Evolutionary conservation across 1,140 invertebrate species (phyloP).

Genomic region (Polyergus mexicanus): DNA sequence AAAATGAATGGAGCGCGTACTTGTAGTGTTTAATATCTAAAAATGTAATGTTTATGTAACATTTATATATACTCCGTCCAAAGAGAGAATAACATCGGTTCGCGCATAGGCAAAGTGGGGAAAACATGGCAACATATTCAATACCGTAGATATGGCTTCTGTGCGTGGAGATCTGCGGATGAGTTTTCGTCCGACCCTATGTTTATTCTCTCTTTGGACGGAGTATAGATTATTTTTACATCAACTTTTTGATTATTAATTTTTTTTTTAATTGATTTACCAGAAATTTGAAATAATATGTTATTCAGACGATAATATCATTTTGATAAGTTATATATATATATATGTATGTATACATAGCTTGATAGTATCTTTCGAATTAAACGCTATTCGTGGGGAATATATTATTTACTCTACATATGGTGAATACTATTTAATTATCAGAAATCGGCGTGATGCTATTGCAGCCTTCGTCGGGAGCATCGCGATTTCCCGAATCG

Average conservation of each 20-base stretch:
- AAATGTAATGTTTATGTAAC: no score
- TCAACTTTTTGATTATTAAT: background rate
- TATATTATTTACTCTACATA: background rate
- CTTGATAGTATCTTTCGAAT: background rate
- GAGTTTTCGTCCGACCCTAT: no score
- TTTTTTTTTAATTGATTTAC: background rate
- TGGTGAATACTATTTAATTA: background rate
- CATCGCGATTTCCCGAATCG: conserved; percentile 28
- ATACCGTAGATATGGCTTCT: no score
- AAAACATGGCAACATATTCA: no score
- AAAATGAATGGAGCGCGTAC: no score
- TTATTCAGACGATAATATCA: background rate
- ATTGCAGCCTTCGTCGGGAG: background rate
- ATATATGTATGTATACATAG: no score
- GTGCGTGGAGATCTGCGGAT: no score
- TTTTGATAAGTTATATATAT: background rate
- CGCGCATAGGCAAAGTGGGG: no score
- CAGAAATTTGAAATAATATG: background rate
- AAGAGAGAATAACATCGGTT: no score
- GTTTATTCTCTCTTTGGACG: no score
- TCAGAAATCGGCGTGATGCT: background rate
- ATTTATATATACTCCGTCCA: no score
- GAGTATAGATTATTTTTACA: background rate
- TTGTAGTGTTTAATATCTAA: no score
- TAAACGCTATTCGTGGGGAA: background rate